A percentile compares a stretch with the other conserved stretches of the same genome.
Conservation (phyloP, 2,888 invertebrate species). For the Encarsia formosa region DNA sequence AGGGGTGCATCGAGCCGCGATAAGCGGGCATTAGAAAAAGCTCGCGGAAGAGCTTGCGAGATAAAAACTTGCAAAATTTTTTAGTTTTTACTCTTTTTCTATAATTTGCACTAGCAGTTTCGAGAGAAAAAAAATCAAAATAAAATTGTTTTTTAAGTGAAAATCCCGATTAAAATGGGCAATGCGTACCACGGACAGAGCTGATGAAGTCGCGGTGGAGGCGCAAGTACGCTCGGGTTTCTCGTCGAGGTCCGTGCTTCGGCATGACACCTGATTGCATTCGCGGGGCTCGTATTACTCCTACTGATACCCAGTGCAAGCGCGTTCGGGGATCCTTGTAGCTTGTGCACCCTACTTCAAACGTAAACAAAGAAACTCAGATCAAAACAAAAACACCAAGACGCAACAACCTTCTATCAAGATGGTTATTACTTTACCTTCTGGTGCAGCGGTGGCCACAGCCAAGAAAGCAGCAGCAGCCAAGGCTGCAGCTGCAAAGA, state of each 20-base stretch:
- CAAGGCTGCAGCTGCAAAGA: slow-evolving; percentile 2
- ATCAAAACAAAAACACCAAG: background rate
- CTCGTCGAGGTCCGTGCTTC: slow-evolving; percentile 40
- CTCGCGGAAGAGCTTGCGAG: too few species aligned
- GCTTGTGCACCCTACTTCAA: too few species aligned
- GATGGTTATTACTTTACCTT: too few species aligned
- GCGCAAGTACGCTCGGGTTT: slow-evolving; percentile 30
- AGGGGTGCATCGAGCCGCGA: slow-evolving; percentile 16
- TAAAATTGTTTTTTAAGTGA: background rate
- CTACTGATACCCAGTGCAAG: too few species aligned
- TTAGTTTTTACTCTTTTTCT: too few species aligned
- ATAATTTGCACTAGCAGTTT: slow-evolving; percentile 3
- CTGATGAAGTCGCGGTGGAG: slow-evolving; percentile 2
- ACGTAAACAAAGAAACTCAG: background rate
- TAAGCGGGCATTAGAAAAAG: slow-evolving; percentile 16
- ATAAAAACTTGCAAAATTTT: too few species aligned
- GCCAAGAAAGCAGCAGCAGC: slow-evolving; percentile 15
- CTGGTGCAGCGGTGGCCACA: slow-evolving; percentile 6
- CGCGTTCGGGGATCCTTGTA: too few species aligned
- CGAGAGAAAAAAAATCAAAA: background rate
- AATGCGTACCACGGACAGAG: slow-evolving; percentile 23
- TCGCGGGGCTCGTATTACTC: too few species aligned
- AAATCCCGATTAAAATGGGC: slow-evolving; percentile 8
- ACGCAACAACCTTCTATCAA: background rate
- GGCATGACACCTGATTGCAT: too few species aligned